Evolutionary conservation across 2,888 invertebrate genomes (phyloP), one percentile per base, ranked within the genome.

Genomic region (Stenchaetothrips biformis): DNA sequence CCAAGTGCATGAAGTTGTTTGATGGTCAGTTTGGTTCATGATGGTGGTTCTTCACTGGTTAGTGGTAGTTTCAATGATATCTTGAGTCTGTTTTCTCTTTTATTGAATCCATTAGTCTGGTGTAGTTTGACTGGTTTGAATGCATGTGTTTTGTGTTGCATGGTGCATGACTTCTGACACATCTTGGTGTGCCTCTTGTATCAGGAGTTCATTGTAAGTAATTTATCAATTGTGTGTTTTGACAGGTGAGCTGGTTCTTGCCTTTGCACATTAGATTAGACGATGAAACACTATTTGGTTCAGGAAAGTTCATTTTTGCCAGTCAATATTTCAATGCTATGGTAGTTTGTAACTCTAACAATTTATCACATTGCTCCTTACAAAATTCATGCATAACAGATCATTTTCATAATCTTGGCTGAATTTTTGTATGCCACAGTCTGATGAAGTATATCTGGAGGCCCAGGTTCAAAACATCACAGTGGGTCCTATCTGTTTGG

Each of bases 381-480:
- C n/a, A n/a, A n/a, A n/a, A n/a, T n/a, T n/a, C n/a, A n/a, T n/a
- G n/a, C n/a, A n/a, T n/a, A n/a, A n/a, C n/a, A n/a, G n/a, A n/a
- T n/a, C 74, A 79, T 16, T 0, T 77, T 62, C 47, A 78, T n/a
- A 74, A 48, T 11, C 59, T 74, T 13, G 27, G 7, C 79, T 74
- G 21, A 47, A 53, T 2, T 53, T 53, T 53, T 53, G 4, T 7
- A 16, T 53, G 11, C 18, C n/a, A n/a, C 85, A 92, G 90, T 90
- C 90, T 67, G 92, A 92, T 86, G 92, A 93, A 86, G 91, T 92
- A 25, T 93, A 91, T 85, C 86, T 93, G 82, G 93, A 93, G 86
- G 92, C 92, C 18, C 91, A 93, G 87, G 92, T 95, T 67, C 97
- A 98, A 88, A 99, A 99, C 87, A 95, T 97, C 80, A 99, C 98